Evolutionary conservation across 1,140 invertebrate genomes (phyloP).

Genomic region (Eurytemora carolleeae): DNA sequence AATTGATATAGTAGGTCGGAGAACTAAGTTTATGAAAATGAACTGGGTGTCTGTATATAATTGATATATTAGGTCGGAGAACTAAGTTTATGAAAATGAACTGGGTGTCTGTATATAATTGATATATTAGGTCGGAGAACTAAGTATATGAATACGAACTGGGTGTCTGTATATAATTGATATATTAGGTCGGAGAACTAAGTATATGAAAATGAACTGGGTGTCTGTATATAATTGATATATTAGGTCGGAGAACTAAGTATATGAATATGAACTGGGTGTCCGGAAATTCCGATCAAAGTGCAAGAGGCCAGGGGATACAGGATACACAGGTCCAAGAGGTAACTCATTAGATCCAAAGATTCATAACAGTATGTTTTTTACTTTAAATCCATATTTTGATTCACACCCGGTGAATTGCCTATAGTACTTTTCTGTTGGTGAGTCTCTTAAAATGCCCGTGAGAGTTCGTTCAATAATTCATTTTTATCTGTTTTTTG

Average conservation of each 20-base stretch:
- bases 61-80: neutral
- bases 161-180: neutral
- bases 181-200: neutral
- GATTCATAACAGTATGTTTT: too few species aligned
- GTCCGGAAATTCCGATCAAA: neutral
- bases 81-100: neutral
- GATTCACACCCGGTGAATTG: too few species aligned
- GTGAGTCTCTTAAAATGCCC: too few species aligned
- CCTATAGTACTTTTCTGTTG: too few species aligned
- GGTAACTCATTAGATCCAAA: too few species aligned
- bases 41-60: neutral
- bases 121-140: neutral
- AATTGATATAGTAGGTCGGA: too few species aligned
- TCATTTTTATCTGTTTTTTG: too few species aligned
- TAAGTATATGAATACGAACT: neutral
- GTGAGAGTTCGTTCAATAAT: too few species aligned
- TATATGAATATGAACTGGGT: neutral
- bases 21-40: neutral
- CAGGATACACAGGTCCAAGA: too few species aligned
- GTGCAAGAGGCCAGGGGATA: neutral
- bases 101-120: neutral
- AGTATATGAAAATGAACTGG: neutral
- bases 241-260: neutral
- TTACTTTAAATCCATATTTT: too few species aligned
- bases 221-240: neutral